Base-by-base conservation (phyloP, 1,140 invertebrate genomes). In the Drosophila melanica region DNA sequence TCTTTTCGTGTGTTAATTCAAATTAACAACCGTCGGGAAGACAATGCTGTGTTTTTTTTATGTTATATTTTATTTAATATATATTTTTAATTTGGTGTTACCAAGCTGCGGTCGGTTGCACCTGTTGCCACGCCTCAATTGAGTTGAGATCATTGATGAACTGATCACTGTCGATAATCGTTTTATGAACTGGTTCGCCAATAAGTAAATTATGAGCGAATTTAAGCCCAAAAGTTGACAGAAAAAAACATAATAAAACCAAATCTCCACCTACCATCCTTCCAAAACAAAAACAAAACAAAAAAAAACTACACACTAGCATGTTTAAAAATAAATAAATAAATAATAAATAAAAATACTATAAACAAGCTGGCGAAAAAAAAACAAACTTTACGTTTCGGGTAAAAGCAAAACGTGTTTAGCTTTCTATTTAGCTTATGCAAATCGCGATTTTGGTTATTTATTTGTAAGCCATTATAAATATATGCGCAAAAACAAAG, bases 401-500 rank as follows among this genome's bases (percentile, higher is more conserved):
- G 82, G 82, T 86, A 87, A 87, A 73, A 86, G 82, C 79, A 81
- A 86, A 86, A 86, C 82, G 82, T 86, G 82, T 86, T 86, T 81
- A 87, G 82, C 82, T 86, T 86, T 86, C 82, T 86, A 87, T 87
- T 86, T 86, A 87, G 81, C 85, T 80, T 86, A 86, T 87, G 82
- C 82, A 87, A 86, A 86, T 87, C 55, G 54, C 60, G 71, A 10
- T 67, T 77, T 86, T 75, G 82, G 77, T 86, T 86, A 86, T 86
- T 86, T 86, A 87, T 86, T 73, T 86, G 67, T 62, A 60, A 75
- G 55, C 69, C 53, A 68, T 67, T 81, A 80, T 77, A 65, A 73
- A 76, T 48, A 76, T 79, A 86, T 81, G 64, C 58, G 33, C 69
- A 68, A 65, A 54, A 62, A 20, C 41, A 53, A 39, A 59, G 44